A percentile compares a stretch with the other conserved stretches of the same genome.
Conservation (phyloP, 2,888 invertebrate genomes). For the Octodonta nipae region DNA sequence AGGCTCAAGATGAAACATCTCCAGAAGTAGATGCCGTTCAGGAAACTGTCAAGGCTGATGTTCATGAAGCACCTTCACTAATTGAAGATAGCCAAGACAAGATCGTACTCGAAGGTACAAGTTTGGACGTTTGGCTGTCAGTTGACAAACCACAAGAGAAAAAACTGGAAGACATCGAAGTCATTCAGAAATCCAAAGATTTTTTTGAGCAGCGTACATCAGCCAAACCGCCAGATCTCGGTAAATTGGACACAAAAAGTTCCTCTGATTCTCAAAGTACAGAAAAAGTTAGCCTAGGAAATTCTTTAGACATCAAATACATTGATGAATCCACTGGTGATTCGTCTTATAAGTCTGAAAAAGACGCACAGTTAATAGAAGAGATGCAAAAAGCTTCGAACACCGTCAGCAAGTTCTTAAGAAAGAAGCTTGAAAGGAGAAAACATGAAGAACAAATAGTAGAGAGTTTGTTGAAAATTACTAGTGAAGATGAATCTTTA, state of each 20-base stretch:
- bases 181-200: constrained; percentile 31
- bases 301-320: constrained; percentile 34
- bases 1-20: constrained; percentile 20
- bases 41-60: constrained; percentile 22
- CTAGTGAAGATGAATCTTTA: constrained; percentile 56
- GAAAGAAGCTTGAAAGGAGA: constrained; percentile 29
- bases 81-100: constrained; percentile 20
- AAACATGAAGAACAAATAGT: constrained; percentile 37
- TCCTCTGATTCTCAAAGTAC: constrained; percentile 33
- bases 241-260: constrained; percentile 30
- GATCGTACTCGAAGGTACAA: constrained; percentile 34
- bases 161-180: constrained; percentile 28
- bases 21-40: constrained; percentile 22
- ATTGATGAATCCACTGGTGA: constrained; percentile 35
- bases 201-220: constrained; percentile 33
- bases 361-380: constrained; percentile 29
- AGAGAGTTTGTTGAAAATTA: constrained; percentile 33
- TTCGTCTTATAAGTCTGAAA: constrained; percentile 33
- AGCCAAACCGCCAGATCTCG: constrained; percentile 32
- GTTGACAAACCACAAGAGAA: constrained; percentile 30
- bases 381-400: constrained; percentile 32
- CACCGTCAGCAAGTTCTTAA: constrained; percentile 29
- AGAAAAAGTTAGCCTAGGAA: constrained; percentile 32
- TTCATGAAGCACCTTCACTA: constrained; percentile 19
- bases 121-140: constrained; percentile 36